Base-by-base conservation (phyloP, 2,113 vertebrate species). In the Terrapene triunguis region DNA sequence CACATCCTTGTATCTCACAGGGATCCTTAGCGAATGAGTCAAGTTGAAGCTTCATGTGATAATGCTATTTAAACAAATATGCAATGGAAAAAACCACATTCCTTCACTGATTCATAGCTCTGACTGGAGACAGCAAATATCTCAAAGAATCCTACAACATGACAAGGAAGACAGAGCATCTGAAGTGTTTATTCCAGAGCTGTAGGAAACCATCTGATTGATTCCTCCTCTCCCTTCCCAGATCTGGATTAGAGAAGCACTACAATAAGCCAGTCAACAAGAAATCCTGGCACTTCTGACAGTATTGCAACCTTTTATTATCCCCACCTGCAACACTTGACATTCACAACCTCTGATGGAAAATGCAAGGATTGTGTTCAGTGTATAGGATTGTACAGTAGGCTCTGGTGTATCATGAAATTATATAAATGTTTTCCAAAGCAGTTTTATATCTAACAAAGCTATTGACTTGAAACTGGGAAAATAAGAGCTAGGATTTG, bases 311-410 rank as follows among this genome's bases (percentile, higher is more conserved):
- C 84, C 48, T 93, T 96, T 97, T 89, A 96, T 95, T 95, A 84
- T 92, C 92, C 96, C 89, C 93, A 96, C 80, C 95, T 97, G 95
- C 65, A 92, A 32, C 65, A 86, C 92, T 94, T 96, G 95, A 97
- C 93, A 97, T 97, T 94, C 90, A 89, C 82, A 93, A 10, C 81
- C 91, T 88, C 83, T 78, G 69, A 74, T 82, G 82, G 80, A 82
- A 93, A 92, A 90, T 59, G 53, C 80, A 76, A 78, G 83, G 32
- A 22, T 38, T 79, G 5, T 1, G 1, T 91, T 94, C 62, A 22
- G 83, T 88, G 57, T 29, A 42, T 2, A 8, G 32, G 48, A 86
- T 29, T 8, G 44, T 88, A 57, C 1, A 1, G 50, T 6, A 82
- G 55, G 27, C 81, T 96, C 29, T 92, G 14, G 22, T 88, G 48